These are phyloP conservation scores for Artibeus lituratus DNA, from an alignment of 2,797 vertebrate species.

Conservation along the genomic window DNA sequence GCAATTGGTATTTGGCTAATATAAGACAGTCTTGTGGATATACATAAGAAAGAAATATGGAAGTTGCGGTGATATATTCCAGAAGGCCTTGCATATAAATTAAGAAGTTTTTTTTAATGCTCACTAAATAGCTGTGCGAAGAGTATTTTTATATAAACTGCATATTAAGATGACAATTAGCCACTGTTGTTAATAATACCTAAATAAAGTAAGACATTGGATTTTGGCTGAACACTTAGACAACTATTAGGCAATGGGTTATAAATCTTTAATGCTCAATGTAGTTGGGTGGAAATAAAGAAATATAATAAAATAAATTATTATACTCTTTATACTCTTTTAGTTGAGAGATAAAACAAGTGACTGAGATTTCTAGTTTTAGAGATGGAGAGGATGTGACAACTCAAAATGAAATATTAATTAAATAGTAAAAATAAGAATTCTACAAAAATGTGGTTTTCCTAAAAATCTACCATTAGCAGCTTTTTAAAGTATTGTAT, in stretches of 20 bases:
- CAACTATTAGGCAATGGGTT: neutral
- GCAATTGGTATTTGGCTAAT: neutral
- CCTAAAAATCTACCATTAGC: neutral
- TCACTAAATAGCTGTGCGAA: neutral
- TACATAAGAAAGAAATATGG: neutral
- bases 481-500: neutral
- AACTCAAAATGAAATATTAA: neutral
- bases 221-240: neutral
- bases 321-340: neutral
- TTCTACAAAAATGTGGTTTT: neutral
- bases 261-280: neutral
- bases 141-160: neutral
- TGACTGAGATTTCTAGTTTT: neutral
- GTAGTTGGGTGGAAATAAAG: neutral
- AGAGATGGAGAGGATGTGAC: neutral
- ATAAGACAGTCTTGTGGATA: neutral
- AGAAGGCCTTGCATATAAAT: neutral
- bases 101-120: neutral
- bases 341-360: neutral
- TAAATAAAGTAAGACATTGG: neutral
- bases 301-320: neutral
- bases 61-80: neutral
- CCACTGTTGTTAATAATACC: neutral
- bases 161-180: neutral
- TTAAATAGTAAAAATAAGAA: neutral